Evolutionary conservation across 2,888 invertebrate genomes (phyloP).

Genomic region (Dastarcus helophoroides): DNA sequence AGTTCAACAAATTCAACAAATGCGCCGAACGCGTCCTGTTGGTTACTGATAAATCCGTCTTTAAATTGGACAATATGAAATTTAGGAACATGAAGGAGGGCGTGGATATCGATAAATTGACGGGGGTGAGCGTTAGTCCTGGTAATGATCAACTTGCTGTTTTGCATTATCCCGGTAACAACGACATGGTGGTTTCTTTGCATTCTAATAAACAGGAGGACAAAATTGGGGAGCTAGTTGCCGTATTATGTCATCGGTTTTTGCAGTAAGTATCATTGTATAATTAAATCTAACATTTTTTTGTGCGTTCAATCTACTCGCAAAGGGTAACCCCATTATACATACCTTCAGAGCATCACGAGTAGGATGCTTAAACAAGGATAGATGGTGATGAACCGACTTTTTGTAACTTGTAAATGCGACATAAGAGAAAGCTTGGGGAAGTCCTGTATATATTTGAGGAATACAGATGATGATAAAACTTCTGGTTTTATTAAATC

Average conservation of each 20-base stretch:
- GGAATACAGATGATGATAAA: too few species aligned
- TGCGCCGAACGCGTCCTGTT: conserved; percentile 76
- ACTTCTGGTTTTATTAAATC: too few species aligned
- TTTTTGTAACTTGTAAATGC: too few species aligned
- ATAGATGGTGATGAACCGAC: too few species aligned
- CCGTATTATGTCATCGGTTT: conserved; percentile 65
- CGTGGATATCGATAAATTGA: conserved; percentile 41
- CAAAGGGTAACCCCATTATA: neutral
- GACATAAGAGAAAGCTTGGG: too few species aligned
- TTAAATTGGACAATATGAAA: conserved; percentile 76
- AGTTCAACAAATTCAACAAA: conserved; percentile 55
- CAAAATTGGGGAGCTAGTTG: conserved; percentile 78
- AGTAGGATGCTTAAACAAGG: too few species aligned
- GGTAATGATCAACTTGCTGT: conserved; percentile 79
- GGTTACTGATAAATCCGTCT: conserved; percentile 73
- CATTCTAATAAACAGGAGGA: conserved; percentile 46
- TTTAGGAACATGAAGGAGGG: conserved; percentile 82
- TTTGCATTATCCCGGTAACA: conserved; percentile 74
- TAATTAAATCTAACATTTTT: conserved; percentile 2
- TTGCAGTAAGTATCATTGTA: conserved; percentile 50
- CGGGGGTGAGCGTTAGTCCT: conserved; percentile 75
- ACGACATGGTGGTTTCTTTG: conserved; percentile 82
- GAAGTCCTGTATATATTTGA: too few species aligned
- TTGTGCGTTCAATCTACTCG: neutral
- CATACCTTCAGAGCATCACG: neutral